A percentile compares a stretch with the other conserved stretches of the same genome.
Evolutionary conservation across 2,888 invertebrate species (phyloP).

Genomic region (Heteromurus nitidus): DNA sequence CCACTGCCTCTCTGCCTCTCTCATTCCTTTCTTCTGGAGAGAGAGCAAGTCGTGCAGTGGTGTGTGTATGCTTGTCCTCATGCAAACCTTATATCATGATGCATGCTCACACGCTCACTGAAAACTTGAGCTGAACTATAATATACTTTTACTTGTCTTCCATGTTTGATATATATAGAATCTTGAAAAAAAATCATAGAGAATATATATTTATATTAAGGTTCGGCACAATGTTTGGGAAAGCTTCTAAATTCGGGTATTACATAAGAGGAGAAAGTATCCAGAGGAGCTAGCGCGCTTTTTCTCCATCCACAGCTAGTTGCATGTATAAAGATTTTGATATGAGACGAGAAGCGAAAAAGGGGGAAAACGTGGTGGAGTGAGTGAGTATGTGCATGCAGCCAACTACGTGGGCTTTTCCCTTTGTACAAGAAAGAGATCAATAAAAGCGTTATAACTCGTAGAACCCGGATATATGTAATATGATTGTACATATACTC

Average conservation of each 20-base stretch:
- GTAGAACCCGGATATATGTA: constrained; percentile 12
- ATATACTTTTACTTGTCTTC: too few relatives aligned
- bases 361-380: not conserved
- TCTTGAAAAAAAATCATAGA: too few relatives aligned
- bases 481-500: not conserved
- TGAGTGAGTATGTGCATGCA: too few relatives aligned
- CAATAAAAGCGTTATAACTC: constrained; percentile 48
- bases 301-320: not conserved
- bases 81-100: constrained; percentile 18
- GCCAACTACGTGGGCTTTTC: constrained; percentile 18
- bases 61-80: not conserved
- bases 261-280: constrained; percentile 32
- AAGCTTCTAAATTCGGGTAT: not conserved
- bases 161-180: too few relatives aligned
- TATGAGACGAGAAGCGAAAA: too few relatives aligned
- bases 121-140: too few relatives aligned
- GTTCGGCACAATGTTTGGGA: too few relatives aligned
- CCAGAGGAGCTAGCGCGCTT: constrained; percentile 6
- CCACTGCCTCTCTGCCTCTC: too few relatives aligned
- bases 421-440: constrained; percentile 25
- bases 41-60: too few relatives aligned
- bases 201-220: too few relatives aligned
- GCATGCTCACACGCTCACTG: constrained; percentile 17
- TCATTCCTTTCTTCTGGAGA: too few relatives aligned
- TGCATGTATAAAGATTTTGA: not conserved